These are phyloP conservation scores for Drosophila kanekoi DNA, from an alignment of 2,888 invertebrate species.

Conservation along the genomic window DNA sequence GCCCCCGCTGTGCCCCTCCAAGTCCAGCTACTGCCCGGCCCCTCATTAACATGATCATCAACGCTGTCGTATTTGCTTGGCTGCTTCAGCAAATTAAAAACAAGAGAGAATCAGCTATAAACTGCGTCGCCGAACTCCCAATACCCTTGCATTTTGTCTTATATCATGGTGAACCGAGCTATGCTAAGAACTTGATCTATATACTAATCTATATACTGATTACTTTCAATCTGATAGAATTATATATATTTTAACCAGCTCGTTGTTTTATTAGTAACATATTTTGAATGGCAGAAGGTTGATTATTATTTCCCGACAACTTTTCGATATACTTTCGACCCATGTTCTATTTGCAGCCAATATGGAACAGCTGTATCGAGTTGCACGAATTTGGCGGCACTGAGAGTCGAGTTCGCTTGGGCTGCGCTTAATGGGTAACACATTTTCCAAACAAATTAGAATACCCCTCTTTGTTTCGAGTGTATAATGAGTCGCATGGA, in stretches of 20 bases:
- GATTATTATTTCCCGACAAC: too few relatives aligned
- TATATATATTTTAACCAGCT: too few relatives aligned
- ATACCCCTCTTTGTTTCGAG: background rate
- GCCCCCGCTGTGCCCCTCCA: conserved; percentile 1
- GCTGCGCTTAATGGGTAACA: background rate
- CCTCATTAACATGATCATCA: conserved; percentile 82
- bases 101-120: background rate
- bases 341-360: too few relatives aligned
- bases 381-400: background rate
- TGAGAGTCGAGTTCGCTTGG: background rate
- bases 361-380: background rate
- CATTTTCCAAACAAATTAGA: background rate
- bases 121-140: background rate
- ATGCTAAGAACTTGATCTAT: too few relatives aligned
- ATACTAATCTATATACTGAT: too few relatives aligned
- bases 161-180: too few relatives aligned
- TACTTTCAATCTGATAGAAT: too few relatives aligned
- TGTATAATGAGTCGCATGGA: conserved; percentile 25
- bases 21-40: conserved; percentile 46
- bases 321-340: too few relatives aligned
- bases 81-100: conserved; percentile 73
- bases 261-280: too few relatives aligned
- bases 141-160: conserved; percentile 8
- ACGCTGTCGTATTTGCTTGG: conserved; percentile 80
- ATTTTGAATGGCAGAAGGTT: too few relatives aligned